Percentiles rank a stretch among this genome's conserved stretches.
These are phyloP conservation scores for Lithophane ornitopus DNA, from an alignment of 2,888 invertebrate genomes.

Conservation along the genomic window DNA sequence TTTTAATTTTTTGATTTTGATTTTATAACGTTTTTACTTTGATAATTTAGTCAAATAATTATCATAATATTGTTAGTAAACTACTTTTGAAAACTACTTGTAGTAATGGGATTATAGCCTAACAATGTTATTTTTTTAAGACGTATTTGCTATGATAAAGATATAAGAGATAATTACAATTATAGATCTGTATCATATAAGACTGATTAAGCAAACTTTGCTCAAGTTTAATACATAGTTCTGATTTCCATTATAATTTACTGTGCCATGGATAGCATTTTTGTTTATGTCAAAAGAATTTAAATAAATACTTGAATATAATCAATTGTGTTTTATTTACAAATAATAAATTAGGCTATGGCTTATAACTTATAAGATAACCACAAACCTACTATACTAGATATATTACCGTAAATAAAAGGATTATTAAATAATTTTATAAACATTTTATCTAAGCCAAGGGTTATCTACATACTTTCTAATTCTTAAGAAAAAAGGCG, in stretches of 20 bases:
- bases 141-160: too few relatives aligned
- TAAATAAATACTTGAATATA: not conserved
- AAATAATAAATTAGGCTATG: not conserved
- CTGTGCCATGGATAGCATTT: not conserved
- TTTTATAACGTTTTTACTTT: not conserved
- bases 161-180: too few relatives aligned
- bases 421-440: not conserved
- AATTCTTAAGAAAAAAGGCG: too few relatives aligned
- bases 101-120: too few relatives aligned
- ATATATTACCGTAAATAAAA: not conserved
- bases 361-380: not conserved
- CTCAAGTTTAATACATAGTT: not conserved
- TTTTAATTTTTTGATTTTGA: not conserved
- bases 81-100: too few relatives aligned
- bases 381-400: not conserved
- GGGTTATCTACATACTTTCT: not conserved
- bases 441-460: constrained; percentile 4
- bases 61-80: not conserved
- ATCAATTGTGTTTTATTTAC: constrained; percentile 2
- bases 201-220: constrained; percentile 1
- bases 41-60: not conserved
- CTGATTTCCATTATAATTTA: not conserved
- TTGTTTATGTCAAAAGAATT: not conserved
- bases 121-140: not conserved
- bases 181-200: not conserved